Evolutionary conservation across 1,140 invertebrate genomes (phyloP).

Genomic region (Drosophila busckii): DNA sequence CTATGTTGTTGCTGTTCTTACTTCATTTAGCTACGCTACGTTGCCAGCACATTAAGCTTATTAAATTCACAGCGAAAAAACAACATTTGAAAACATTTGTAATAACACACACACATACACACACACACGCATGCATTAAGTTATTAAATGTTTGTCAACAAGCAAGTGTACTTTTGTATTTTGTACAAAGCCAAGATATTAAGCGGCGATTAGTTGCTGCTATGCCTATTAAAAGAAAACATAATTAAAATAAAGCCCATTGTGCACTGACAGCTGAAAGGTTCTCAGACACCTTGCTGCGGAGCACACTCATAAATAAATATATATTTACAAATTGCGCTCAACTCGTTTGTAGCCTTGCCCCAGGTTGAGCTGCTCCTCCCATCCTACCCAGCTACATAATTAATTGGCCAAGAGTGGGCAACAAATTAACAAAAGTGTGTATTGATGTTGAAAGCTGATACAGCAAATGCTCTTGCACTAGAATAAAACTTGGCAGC

Average conservation of each 20-base stretch:
- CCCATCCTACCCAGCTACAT: no score
- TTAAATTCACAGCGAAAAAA: conserved; percentile 54
- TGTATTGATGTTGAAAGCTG: conserved; percentile 32
- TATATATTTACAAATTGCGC: no score
- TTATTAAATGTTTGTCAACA: conserved; percentile 55
- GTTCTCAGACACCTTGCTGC: no score
- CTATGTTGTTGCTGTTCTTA: conserved; percentile 54
- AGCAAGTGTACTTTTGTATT: conserved; percentile 42
- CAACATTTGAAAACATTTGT: conserved; percentile 19
- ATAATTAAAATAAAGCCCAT: conserved; percentile 41
- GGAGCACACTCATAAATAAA: conserved; percentile 55
- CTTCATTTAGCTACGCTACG: conserved; percentile 14
- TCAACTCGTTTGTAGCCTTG: no score
- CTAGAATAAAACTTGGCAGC: conserved; percentile 8
- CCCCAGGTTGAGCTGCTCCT: no score
- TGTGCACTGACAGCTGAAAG: neutral
- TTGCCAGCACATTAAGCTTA: conserved; percentile 63
- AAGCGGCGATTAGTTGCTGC: conserved; percentile 64
- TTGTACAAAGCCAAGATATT: conserved; percentile 61
- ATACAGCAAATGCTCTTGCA: conserved; percentile 9
- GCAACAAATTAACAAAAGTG: conserved; percentile 34
- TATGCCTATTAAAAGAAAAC: conserved; percentile 71
- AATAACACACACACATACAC: conserved; percentile 21
- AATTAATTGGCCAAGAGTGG: no score
- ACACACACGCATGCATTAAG: conserved; percentile 56